Evolutionary conservation across 2,888 invertebrate species (phyloP), one percentile per base, ranked within the genome.

Genomic region (Drosophila hamatofila): DNA sequence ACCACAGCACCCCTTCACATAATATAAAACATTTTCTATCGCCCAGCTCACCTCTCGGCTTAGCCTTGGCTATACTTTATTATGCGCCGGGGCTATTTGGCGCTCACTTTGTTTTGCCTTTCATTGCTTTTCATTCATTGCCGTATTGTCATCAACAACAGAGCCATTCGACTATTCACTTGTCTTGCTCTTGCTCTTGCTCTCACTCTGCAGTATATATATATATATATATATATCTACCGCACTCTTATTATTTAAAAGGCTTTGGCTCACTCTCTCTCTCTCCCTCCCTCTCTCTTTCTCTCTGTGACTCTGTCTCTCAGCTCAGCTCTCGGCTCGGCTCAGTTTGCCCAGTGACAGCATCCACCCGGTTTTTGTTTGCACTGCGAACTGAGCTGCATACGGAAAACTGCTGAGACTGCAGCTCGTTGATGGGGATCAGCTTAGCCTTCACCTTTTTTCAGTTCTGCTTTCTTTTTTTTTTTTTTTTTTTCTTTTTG

Each of bases 161-260:
- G 75, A 90, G 87, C 85, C 87, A 84, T 84, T 86, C 90, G 89
- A 81, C 76, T 87, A 90, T 89, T 89, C 90, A 89, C 82, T 88
- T 80, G 63, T 72, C 68, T 67, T 69, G 57, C 78, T 63, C 46
- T 14, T 23, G 16, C 44, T 72, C 68, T 67, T 69, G 57, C 78
- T 63, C 46, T 14, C 14, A 23, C 44, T 46, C 88, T 59, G 66
- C 70, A 12, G 16, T 16, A 66, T 44, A 44, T 16, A 21, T 12
- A 42, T 41, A 18, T 7, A 23, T 23, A 7, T 23, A 25, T 23
- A 44, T 23, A 44, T 63, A 27, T 60, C 25, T 48, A 44, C 51
- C 25, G 18, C 44, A 16, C 44, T 57, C 63, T 71, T 88, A 83
- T 86, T 83, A 82, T 80, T 87, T 84, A 89, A 86, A 86, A 59